Conservation (phyloP, 2,797 vertebrate genomes). For the Glyptemys insculpta region DNA sequence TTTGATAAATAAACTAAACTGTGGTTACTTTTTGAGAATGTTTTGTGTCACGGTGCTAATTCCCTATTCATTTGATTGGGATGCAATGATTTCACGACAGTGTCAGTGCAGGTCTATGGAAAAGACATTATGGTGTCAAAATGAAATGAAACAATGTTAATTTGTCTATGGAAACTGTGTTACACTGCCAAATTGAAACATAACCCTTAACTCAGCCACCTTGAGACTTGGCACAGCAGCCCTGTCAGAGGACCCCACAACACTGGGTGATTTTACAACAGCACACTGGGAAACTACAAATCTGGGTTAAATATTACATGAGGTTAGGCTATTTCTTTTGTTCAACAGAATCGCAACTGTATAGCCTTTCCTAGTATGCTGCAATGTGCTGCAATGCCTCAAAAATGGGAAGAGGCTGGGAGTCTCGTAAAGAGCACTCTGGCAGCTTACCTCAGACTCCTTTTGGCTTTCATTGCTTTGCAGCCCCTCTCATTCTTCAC, state of each 20-base stretch:
- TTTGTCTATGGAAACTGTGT: conserved; percentile 73
- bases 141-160: conserved; percentile 75
- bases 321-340: conserved; percentile 42
- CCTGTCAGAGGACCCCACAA: not conserved
- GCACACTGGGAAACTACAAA: conserved; percentile 33
- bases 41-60: conserved; percentile 61
- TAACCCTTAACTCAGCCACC: conserved; percentile 62
- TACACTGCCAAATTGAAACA: conserved; percentile 73
- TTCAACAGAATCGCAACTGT: conserved; percentile 6
- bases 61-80: conserved; percentile 70
- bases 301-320: conserved; percentile 64
- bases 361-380: not conserved
- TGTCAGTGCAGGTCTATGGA: conserved; percentile 77
- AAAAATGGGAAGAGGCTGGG: not conserved
- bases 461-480: conserved; percentile 8
- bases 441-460: conserved; percentile 12
- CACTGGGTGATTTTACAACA: conserved; percentile 12
- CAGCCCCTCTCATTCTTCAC: not conserved
- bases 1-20: conserved; percentile 58
- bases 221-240: conserved; percentile 57
- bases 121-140: conserved; percentile 77
- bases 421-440: not conserved
- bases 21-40: conserved; percentile 63
- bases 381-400: not conserved
- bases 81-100: conserved; percentile 69